Base-by-base conservation (phyloP, 2,113 vertebrate genomes). In the Odontesthes bonariensis region DNA sequence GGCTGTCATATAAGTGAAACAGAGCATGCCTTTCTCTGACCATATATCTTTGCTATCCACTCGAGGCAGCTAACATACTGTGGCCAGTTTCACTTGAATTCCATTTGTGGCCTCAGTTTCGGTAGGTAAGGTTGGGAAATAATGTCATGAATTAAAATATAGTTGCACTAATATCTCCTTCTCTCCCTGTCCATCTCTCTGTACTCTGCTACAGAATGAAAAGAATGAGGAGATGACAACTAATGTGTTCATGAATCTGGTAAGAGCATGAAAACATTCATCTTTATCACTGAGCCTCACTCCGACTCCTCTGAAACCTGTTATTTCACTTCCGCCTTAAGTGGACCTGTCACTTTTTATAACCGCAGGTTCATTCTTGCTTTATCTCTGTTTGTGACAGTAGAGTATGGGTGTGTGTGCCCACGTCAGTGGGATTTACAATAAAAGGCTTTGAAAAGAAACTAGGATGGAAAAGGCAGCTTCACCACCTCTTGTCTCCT, bases 161-260 rank as follows among this genome's bases (percentile, higher is more conserved):
- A 20, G 23, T 44, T 57, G 22, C 32, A 38, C 42, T 12, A 14
- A 10, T 38, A 0, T 35, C 13, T 14, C 13, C 35, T 16, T 59
- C n/a, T 49, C 22, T 63, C 19, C 51, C 33, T 84, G 8, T 88
- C 10, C 76, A 2, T 73, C 33, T 73, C 33, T 23, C 47, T 47
- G 13, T 5, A 5, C 12, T 16, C 5, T 49, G 3, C 68, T 40
- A 10, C 89, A 97, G 96, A 94, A 96, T 6, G 95, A 96, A 81
- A 97, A 97, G 80, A 94, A 96, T 17, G 95, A 94, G 65, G 94
- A 96, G 78, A 94, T 97, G 94, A 96, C 93, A 42, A 96, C 96
- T 66, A 97, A 97, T 59, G 96, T 97, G 60, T 97, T 95, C 83
- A 92, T 97, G 94, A 95, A 97, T 84, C 77, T 96, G 95, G 95